Evolutionary conservation across 2,888 invertebrate species (phyloP), one percentile per base, ranked within the genome.

Genomic region (Alloscopus bannaensis): DNA sequence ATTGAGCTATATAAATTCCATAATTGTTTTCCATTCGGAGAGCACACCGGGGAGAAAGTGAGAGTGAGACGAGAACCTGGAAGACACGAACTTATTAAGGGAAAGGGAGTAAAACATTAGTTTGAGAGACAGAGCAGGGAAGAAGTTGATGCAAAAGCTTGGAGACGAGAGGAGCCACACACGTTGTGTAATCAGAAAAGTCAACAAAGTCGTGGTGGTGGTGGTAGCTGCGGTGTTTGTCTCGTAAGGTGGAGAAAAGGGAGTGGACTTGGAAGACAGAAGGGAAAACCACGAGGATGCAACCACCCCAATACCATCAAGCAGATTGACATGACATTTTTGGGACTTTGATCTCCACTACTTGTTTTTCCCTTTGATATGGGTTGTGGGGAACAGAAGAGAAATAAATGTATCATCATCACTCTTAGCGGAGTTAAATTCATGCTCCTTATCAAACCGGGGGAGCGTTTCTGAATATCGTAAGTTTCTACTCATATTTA

Each of bases 301-400:
- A 65, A 28, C n/a, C n/a, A n/a, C 65, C 47, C 18, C 65, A 50
- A 26, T 65, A 65, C 47, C 31, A 47, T 28, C 28, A 8, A 50
- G 31, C 65, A 29, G 24, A 29, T 28, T 29, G 50, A 65, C 65
- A 29, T 65, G 65, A 50, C 65, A 65, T 65, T 65, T n/a, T n/a
- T 65, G 42, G 50, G 50, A 50, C 65, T 65, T 65, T 65, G 65
- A 65, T 65, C 65, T 50, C 50, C 20, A 65, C 29, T 36, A 26
- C 22, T 29, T 65, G 24, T 22, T 16, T 20, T 26, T 29, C 2
- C 16, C 16, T 57, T 47, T 47, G 8, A n/a, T 47, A 13, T 3
- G 28, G 26, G 57, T 57, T 57, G 57, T 57, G 57, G 29, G 57
- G 4, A 13, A 20, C n/a, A n/a, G n/a, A n/a, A n/a, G n/a, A n/a